phyloP scores from a whole-genome alignment of 2,113 vertebrate genomes.

The Saimiri boliviensis region DNA sequence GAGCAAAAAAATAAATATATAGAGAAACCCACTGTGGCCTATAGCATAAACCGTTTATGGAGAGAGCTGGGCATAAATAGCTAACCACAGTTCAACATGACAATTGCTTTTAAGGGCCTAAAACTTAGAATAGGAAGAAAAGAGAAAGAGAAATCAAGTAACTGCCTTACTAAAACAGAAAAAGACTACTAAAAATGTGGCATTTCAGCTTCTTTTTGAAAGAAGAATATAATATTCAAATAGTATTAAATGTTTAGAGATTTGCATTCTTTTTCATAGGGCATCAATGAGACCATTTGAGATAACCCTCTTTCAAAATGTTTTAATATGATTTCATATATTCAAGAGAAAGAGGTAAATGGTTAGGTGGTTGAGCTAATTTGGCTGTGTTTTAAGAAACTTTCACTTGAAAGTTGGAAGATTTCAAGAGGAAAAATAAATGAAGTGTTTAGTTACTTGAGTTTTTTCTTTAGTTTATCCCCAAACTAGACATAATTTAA shows the following conservation, averaged over 20 bases:
- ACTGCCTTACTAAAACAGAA: neutral
- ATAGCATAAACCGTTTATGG: neutral
- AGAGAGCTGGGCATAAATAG: neutral
- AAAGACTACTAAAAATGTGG: neutral
- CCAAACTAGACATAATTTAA: neutral
- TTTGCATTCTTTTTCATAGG: constrained; percentile 5
- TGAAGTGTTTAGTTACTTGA: neutral
- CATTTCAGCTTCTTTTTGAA: constrained; percentile 18
- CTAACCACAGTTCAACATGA: neutral
- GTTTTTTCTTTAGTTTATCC: neutral
- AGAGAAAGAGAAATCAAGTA: neutral
- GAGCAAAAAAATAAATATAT: neutral
- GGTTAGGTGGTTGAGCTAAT: neutral
- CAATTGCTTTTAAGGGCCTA: neutral
- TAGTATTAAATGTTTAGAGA: neutral
- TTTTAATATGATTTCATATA: neutral
- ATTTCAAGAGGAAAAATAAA: neutral
- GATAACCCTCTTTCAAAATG: neutral
- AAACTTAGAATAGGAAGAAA: neutral
- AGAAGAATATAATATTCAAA: neutral
- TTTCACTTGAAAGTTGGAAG: neutral
- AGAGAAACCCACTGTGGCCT: neutral
- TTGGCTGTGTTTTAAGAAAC: neutral
- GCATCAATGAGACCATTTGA: neutral
- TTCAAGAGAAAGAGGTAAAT: neutral